These are phyloP conservation scores for Antennarius striatus DNA, from an alignment of 2,113 vertebrate genomes.

Conservation along the genomic window DNA sequence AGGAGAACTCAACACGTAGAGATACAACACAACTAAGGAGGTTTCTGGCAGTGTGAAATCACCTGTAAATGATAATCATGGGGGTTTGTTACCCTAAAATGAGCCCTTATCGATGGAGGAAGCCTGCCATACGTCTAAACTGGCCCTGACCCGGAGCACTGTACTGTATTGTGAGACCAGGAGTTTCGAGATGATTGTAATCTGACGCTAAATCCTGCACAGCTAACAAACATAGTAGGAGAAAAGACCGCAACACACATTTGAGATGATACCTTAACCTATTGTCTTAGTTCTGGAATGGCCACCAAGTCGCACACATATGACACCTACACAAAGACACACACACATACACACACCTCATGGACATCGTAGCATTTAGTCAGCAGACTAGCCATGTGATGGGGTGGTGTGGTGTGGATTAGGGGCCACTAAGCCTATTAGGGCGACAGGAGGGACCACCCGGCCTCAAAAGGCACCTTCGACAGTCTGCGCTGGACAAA, in stretches of 20 bases:
- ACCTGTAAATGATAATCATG: too few relatives aligned
- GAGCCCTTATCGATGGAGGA: not conserved
- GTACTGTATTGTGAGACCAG: not conserved
- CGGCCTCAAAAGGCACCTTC: constrained; percentile 65
- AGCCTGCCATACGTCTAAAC: not conserved
- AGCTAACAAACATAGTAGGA: too few relatives aligned
- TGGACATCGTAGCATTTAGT: constrained; percentile 60
- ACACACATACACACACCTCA: constrained; percentile 45
- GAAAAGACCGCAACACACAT: not conserved
- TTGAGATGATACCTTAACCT: not conserved
- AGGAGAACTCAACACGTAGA: too few relatives aligned
- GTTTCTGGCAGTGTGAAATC: too few relatives aligned
- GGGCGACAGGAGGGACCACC: constrained; percentile 75
- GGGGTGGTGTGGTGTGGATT: constrained; percentile 73
- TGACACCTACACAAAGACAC: constrained; percentile 40
- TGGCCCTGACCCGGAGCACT: too few relatives aligned
- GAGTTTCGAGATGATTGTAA: not conserved
- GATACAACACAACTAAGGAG: too few relatives aligned
- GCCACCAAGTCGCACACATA: not conserved
- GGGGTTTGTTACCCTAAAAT: too few relatives aligned
- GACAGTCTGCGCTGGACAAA: constrained; percentile 31
- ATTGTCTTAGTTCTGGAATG: not conserved
- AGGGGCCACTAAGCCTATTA: constrained; percentile 77
- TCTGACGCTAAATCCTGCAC: not conserved
- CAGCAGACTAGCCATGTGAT: constrained; percentile 77